phyloP scores from a whole-genome alignment of 2,113 vertebrate species.

The Garra rufa region DNA sequence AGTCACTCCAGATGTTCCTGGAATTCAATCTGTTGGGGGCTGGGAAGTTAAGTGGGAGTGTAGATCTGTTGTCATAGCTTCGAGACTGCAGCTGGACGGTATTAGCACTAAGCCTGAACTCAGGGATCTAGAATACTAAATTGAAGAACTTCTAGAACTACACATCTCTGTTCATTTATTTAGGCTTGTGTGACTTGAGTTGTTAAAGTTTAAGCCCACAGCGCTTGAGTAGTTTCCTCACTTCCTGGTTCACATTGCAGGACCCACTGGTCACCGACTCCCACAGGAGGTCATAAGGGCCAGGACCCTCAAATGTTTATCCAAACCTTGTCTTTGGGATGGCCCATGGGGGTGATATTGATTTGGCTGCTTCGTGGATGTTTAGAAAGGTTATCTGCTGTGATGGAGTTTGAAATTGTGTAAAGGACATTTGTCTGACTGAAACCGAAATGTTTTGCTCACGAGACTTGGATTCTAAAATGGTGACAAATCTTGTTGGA shows the following conservation, averaged over 20 bases:
- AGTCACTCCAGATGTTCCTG: slow-evolving; percentile 52
- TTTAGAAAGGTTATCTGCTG: background rate
- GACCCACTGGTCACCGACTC: background rate
- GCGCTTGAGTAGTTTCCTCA: background rate
- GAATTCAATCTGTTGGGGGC: slow-evolving; percentile 64
- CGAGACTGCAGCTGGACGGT: slow-evolving; percentile 69
- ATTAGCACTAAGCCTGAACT: slow-evolving; percentile 59
- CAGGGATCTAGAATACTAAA: slow-evolving; percentile 1
- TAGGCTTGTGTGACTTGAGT: background rate
- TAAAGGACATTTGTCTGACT: slow-evolving; percentile 33
- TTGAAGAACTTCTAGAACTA: background rate
- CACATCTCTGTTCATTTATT: background rate
- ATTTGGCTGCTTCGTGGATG: background rate
- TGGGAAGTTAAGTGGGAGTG: slow-evolving; percentile 57
- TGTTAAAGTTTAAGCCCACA: background rate
- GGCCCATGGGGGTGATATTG: slow-evolving; percentile 23
- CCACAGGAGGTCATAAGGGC: slow-evolving; percentile 31
- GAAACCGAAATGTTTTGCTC: slow-evolving; percentile 34
- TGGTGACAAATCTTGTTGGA: background rate
- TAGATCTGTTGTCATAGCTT: slow-evolving; percentile 55
- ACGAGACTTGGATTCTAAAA: background rate
- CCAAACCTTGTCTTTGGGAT: slow-evolving; percentile 20
- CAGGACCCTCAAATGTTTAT: slow-evolving; percentile 34
- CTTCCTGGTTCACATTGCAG: slow-evolving; percentile 6
- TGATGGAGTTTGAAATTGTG: background rate